Evolutionary conservation across 2,113 vertebrate species (phyloP).

Genomic region (Neogale vison): DNA sequence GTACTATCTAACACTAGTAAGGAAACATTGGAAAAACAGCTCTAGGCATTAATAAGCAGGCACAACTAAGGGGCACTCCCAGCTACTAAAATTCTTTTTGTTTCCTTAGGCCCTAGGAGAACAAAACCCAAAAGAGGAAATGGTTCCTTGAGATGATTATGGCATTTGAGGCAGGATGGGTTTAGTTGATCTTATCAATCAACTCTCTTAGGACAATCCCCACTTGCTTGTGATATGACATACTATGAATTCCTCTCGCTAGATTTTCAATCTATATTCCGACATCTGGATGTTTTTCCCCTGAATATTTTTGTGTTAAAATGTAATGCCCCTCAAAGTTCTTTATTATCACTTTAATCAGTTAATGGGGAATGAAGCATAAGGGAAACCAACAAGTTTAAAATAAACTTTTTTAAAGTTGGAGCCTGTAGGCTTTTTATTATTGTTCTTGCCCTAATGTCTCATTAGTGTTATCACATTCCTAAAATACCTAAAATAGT

Average conservation of each 20-base stretch:
- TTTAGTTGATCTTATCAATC: neutral
- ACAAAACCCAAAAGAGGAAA: neutral
- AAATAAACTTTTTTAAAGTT: slow-evolving; percentile 28
- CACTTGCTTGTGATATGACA: neutral
- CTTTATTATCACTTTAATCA: neutral
- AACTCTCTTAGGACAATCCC: neutral
- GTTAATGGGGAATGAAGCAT: neutral
- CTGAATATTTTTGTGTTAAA: neutral
- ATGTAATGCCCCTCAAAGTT: neutral
- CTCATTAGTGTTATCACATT: slow-evolving; percentile 55
- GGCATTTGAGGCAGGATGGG: neutral
- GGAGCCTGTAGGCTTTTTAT: neutral
- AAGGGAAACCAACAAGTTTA: neutral
- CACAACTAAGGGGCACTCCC: neutral
- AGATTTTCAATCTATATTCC: slow-evolving; percentile 18
- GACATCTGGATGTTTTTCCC: neutral
- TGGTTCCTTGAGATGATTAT: neutral
- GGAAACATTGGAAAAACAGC: neutral
- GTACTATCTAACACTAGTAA: neutral
- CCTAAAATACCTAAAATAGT: slow-evolving; percentile 51
- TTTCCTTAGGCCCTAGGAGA: neutral
- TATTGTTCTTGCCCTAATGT: slow-evolving; percentile 26
- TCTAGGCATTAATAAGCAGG: neutral
- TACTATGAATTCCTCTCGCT: neutral
- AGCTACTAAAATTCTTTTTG: neutral